Evolutionary conservation across 2,888 invertebrate genomes (phyloP).

Genomic region (Drosophila niveifrons): DNA sequence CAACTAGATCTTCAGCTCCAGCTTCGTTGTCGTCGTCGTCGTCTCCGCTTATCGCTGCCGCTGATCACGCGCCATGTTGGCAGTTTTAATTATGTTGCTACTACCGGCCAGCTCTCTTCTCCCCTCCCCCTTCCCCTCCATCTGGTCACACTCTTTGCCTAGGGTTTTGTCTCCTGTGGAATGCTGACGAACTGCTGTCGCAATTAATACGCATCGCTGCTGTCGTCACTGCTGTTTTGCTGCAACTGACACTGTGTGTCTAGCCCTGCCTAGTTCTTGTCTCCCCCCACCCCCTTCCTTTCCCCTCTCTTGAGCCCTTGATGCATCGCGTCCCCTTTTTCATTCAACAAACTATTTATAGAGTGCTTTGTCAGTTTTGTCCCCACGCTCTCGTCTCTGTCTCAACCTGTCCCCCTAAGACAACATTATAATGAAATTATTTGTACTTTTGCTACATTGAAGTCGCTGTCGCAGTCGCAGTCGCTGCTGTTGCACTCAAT

Average conservation of each 20-base stretch:
- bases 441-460: conserved; percentile 63
- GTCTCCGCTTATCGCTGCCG: conserved; percentile 68
- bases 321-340: not conserved
- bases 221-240: conserved; percentile 51
- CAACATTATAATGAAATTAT: conserved; percentile 77
- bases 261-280: not conserved
- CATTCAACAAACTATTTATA: conserved; percentile 65
- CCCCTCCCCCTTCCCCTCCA: not conserved
- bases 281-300: not conserved
- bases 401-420: conserved; percentile 42
- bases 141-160: too few relatives aligned
- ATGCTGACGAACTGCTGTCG: conserved; percentile 78
- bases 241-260: conserved; percentile 69
- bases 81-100: conserved; percentile 77
- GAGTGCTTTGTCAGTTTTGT: conserved; percentile 65
- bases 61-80: conserved; percentile 80
- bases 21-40: conserved; percentile 16
- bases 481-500: conserved; percentile 39
- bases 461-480: conserved; percentile 7
- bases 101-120: not conserved
- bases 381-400: conserved; percentile 57
- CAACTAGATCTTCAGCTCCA: not conserved
- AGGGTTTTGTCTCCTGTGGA: conserved; percentile 51
- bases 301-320: not conserved
- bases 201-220: conserved; percentile 75